Base-by-base conservation (phyloP, 1,140 invertebrate species). In the Leptoteleia sp. region DNA sequence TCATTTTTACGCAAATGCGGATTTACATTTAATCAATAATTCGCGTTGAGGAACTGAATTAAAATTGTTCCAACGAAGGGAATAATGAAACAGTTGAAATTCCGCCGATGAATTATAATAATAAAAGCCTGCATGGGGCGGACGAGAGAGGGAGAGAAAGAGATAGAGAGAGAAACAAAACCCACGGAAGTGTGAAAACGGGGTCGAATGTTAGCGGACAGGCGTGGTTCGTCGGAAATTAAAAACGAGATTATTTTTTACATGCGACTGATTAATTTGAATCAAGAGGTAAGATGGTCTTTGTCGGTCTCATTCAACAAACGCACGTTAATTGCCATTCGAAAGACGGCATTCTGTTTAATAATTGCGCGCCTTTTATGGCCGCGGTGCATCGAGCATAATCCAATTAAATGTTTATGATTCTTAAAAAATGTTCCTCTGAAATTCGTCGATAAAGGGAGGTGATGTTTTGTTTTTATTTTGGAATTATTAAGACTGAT, bases 1-100 rank as follows among this genome's bases (percentile, higher is more conserved):
- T 54, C 35, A 33, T 12, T 15, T 25, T 31, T 45, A 40, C 9
- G 35, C 8, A 40, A 48, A 65, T 52, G 15, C 22, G 8, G 37
- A 62, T 27, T 52, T 38, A 25, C 22, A 4, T 38, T 68, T 68
- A 33, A 67, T 68, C 52, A 25, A 68, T 68, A 57, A 40, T 19
- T 15, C 25, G 11, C 13, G n/a, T 35, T 12, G 19, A 29, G 15
- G 57, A 45, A 47, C 38, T 55, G 64, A 47, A 68, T 68, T 68
- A 47, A 68, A 68, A 48, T 68, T 47, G 17, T 55, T 47, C 50
- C 61, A 6, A n/a, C 33, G 4, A 9, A 38, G 16, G 52, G 48
- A 57, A 48, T 38, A 50, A 52, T 59, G 35, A 43, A 59, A 59
- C 43, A 52, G 17, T 52, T 25, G 35, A 38, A 70, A 70, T 48